Percentiles rank a stretch among this genome's conserved stretches.
Conservation (phyloP, 2,113 vertebrate species). For the Oreochromis niloticus region DNA sequence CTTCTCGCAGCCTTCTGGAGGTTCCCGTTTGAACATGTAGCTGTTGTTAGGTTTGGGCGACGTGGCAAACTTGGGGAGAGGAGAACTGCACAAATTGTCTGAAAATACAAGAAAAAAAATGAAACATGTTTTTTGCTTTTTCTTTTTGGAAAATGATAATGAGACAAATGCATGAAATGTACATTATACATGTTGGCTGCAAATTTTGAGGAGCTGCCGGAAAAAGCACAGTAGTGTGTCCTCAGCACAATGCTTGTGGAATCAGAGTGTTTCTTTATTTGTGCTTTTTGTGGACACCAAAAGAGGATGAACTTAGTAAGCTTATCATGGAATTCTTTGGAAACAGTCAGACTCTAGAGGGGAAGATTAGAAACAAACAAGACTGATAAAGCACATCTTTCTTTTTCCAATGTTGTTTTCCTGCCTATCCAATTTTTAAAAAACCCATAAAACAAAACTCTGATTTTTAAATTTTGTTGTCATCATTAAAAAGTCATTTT, state of each 20-base stretch:
- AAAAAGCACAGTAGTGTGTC: fast-evolving
- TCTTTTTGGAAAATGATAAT: neutral
- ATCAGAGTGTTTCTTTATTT: neutral
- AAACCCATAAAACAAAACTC: neutral
- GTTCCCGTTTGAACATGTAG: conserved; percentile 98
- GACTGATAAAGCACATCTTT: too few relatives aligned
- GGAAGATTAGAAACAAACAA: neutral
- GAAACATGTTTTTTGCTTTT: neutral
- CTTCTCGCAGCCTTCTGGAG: conserved; percentile 96
- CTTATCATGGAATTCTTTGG: neutral
- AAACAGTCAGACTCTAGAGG: neutral
- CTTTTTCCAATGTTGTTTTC: neutral
- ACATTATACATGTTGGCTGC: neutral
- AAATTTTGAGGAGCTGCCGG: neutral
- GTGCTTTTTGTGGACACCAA: neutral
- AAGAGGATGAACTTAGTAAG: neutral
- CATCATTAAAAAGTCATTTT: neutral
- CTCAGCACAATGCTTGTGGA: neutral
- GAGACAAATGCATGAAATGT: neutral
- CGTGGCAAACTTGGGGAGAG: conserved; percentile 93
- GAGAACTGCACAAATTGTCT: conserved; percentile 92
- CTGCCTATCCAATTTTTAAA: neutral
- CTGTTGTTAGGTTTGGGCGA: conserved; percentile 99
- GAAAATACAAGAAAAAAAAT: conserved; percentile 67
- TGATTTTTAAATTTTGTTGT: neutral